A percentile compares a stretch with the other conserved stretches of the same genome.
Evolutionary conservation across 2,888 invertebrate species (phyloP).

Genomic region (Rotaria socialis): DNA sequence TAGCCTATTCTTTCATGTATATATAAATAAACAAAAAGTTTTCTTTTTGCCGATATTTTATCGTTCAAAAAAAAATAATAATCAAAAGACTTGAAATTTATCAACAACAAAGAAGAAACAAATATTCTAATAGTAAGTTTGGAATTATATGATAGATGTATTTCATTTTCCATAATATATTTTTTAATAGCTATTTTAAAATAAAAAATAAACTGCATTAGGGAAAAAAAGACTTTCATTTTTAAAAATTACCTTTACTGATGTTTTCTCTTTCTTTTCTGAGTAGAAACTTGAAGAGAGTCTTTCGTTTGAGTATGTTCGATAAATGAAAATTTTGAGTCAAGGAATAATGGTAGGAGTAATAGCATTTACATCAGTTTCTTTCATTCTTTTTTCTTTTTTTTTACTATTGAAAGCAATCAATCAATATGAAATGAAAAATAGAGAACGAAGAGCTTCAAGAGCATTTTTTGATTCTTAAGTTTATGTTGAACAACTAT

Average conservation of each 20-base stretch:
- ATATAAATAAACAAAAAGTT: too few relatives aligned
- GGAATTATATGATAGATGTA: too few relatives aligned
- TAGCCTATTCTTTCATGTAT: too few relatives aligned
- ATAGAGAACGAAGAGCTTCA: neutral
- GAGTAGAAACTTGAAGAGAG: neutral
- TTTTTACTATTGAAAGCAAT: neutral
- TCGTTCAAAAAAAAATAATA: too few relatives aligned
- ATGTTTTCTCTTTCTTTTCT: neutral
- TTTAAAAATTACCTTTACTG: neutral
- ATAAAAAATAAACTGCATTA: too few relatives aligned
- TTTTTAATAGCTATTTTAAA: too few relatives aligned
- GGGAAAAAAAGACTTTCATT: too few relatives aligned
- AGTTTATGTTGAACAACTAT: slow-evolving; percentile 21
- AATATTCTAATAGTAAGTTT: too few relatives aligned
- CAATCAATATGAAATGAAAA: neutral
- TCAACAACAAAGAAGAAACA: too few relatives aligned
- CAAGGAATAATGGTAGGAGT: neutral
- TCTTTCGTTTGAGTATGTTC: neutral
- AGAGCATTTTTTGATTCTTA: neutral
- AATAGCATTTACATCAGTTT: neutral
- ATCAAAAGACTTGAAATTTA: too few relatives aligned
- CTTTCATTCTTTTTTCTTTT: neutral
- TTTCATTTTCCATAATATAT: too few relatives aligned
- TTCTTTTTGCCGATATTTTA: too few relatives aligned
- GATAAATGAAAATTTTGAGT: neutral